Evolutionary conservation across 64 coral and sea anemone genomes (phyloP), one percentile per base, ranked within the genome.

Genomic region (Dendrophyllia cribrosa): DNA sequence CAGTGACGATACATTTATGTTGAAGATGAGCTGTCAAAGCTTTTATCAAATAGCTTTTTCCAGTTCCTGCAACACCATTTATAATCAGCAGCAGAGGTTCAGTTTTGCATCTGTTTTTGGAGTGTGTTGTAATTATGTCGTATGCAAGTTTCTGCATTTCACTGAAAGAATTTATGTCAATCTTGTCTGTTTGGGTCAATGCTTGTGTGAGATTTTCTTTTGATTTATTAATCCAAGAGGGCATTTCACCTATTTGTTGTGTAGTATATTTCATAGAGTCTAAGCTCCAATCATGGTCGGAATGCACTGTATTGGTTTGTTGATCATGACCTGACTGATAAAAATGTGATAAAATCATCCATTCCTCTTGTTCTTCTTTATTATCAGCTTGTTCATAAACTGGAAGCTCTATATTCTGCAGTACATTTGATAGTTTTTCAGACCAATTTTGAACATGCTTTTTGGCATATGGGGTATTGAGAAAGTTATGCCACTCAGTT

Each of bases 81-180:
- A 88, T 24, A 15, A 59, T 65, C 11, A 74, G 12, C 51, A 51
- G 47, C 19, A 72, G 43, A 88, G 87, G 50, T 76, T 66, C 68
- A 50, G 20, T 58, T 74, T 59, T 20, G 10, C 23, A 16, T 34
- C 43, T 88, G 55, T 88, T 61, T 59, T 62, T 53, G 4, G 66
- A 50, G 59, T 88, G 87, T 34, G 76, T 76, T 45, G 56, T 62
- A 46, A 88, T n/a, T 59, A 88, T 88, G 71, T 88, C 52, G 47
- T 48, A 88, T 59, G 87, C 72, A 75, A 76, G 87, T 16, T 75
- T 61, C 13, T 88, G 87, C 56, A 56, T 56, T 55, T 79, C 76
- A 79, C 49, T 78, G 21, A 79, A 79, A 16, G 76, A 22, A 20
- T 53, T 56, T 55, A 56, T 23, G 49, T 87, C 21, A 72, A 87